Percentiles rank a stretch among this genome's conserved stretches.
Conservation (phyloP, 2,888 invertebrate species). For the Eupeodes luniger region DNA sequence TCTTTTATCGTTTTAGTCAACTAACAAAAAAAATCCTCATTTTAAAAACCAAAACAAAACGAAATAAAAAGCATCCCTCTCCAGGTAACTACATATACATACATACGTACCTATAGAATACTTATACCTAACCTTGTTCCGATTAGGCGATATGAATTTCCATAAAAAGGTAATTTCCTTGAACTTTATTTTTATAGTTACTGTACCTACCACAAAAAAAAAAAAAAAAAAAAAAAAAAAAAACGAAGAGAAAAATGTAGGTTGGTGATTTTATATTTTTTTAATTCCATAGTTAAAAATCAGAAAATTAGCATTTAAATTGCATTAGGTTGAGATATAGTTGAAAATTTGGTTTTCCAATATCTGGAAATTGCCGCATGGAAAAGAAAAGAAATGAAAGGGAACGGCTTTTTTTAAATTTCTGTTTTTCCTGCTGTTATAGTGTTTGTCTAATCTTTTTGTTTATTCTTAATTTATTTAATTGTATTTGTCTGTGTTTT, state of each 20-base stretch:
- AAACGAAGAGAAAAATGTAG: background rate
- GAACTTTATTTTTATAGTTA: constrained; percentile 15
- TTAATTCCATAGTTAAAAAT: constrained; percentile 19
- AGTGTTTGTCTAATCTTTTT: background rate
- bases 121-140: background rate
- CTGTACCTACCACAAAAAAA: background rate
- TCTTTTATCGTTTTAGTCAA: background rate
- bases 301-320: constrained; percentile 17
- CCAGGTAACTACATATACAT: no score
- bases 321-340: background rate
- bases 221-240: background rate
- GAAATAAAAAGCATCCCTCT: no score
- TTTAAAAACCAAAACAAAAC: no score
- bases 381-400: background rate
- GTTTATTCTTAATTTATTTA: no score
- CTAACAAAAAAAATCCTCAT: background rate
- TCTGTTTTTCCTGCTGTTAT: background rate
- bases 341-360: constrained; percentile 9
- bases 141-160: constrained; percentile 13
- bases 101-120: no score
- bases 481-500: no score
- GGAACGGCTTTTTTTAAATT: background rate
- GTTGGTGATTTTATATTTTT: background rate
- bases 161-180: constrained; percentile 12
- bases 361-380: background rate